Conservation (phyloP, 2,113 vertebrate species). For the Embiotoca jacksoni region DNA sequence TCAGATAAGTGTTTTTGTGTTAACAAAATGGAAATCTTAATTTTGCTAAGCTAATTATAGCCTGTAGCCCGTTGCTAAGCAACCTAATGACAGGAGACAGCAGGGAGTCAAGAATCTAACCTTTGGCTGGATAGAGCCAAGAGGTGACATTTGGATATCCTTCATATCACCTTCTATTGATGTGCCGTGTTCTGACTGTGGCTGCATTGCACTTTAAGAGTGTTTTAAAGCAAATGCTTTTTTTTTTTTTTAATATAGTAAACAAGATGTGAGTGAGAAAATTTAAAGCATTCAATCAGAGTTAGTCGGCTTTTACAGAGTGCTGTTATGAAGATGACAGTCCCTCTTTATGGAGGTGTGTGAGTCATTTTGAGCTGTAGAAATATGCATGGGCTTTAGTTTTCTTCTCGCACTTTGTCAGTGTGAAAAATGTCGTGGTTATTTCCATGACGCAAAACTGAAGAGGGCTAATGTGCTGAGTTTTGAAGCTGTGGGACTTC, state of each 20-base stretch:
- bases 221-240: conserved; percentile 29
- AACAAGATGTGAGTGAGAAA: conserved; percentile 9
- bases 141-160: conserved; percentile 80
- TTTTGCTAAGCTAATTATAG: conserved; percentile 82
- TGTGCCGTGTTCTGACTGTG: conserved; percentile 37
- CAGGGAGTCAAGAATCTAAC: conserved; percentile 84
- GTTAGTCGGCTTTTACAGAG: conserved; percentile 28
- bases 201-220: conserved; percentile 32
- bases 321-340: conserved; percentile 46
- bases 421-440: conserved; percentile 35
- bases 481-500: conserved; percentile 11
- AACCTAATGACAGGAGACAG: conserved; percentile 84
- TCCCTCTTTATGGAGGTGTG: conserved; percentile 25
- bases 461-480: conserved; percentile 25
- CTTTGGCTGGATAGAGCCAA: conserved; percentile 82
- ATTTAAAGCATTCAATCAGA: conserved; percentile 56
- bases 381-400: conserved; percentile 45
- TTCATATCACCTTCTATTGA: conserved; percentile 74
- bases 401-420: conserved; percentile 22
- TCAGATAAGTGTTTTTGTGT: conserved; percentile 82
- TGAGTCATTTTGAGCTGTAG: conserved; percentile 46
- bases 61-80: conserved; percentile 81
- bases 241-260: conserved; percentile 18
- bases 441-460: conserved; percentile 17
- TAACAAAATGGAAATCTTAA: conserved; percentile 84